A percentile compares a stretch with the other conserved stretches of the same genome.
These are phyloP conservation scores for Doris montereyensis DNA, from an alignment of 2,888 invertebrate genomes.

Conservation along the genomic window DNA sequence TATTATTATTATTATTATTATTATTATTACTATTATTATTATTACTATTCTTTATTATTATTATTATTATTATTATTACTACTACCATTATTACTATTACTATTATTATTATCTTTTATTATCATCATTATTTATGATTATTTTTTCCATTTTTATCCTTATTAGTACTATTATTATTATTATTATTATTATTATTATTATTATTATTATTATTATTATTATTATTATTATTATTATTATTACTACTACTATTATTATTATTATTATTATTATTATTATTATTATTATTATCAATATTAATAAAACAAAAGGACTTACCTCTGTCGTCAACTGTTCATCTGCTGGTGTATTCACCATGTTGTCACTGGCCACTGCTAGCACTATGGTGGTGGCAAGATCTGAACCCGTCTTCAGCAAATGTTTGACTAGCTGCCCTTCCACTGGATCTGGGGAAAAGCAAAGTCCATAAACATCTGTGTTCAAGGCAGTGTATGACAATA, in stretches of 20 bases:
- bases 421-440: slow-evolving; percentile 74
- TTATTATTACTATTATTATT: no score
- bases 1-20: no score
- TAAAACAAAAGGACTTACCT: slow-evolving; percentile 65
- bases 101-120: no score
- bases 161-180: no score
- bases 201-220: background rate
- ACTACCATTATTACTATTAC: no score
- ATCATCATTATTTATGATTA: no score
- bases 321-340: slow-evolving; percentile 59
- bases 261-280: no score
- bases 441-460: slow-evolving; percentile 27
- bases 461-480: background rate
- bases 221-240: background rate
- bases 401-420: slow-evolving; percentile 88
- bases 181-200: background rate
- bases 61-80: no score
- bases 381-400: slow-evolving; percentile 85
- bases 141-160: background rate
- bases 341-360: slow-evolving; percentile 61
- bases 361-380: slow-evolving; percentile 81
- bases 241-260: no score
- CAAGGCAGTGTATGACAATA: no score
- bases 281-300: background rate
- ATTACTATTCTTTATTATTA: no score